Base-by-base conservation (phyloP, 2,888 invertebrate species). In the Ashinkailepas kermadecensis region DNA sequence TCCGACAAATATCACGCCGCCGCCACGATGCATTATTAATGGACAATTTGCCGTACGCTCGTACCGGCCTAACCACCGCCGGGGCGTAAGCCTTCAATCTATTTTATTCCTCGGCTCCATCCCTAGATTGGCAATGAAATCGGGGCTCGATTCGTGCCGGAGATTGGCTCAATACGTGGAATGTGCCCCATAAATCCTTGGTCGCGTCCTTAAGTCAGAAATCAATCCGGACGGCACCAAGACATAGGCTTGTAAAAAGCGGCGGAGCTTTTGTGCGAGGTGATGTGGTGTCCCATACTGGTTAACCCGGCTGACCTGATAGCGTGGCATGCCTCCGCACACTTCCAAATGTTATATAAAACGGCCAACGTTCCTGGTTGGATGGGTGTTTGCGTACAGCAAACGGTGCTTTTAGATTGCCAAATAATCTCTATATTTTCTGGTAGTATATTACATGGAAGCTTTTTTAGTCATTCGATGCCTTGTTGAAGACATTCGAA, bases 81-180 rank as follows among this genome's bases (percentile, higher is more conserved):
- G 21, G 70, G 70, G 12, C 39, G 39, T 65, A 65, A 39, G 70
- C 70, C 70, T 39, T 39, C 70, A 70, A 70, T 70, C 70, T 39
- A 70, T 70, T 39, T 25, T 70, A 39, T 70, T 70, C 70, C 70
- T 25, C 21, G 39, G 70, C 70, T 39, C 70, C 70, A 70, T 39
- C 70, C 70, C 70, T 39, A 70, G 70, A 70, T 70, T 70, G 70
- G 70, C 70, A 70, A 70, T 70, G 70, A 70, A 70, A 39, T 25
- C 70, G 70, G 13, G 39, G 12, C 39, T 39, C 70, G 70, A 70
- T 70, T 70, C 70, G 13, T 39, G 39, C 70, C 12, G 39, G 39
- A 70, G 70, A 70, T 70, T 70, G 70, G 39, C 39, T 70, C 70
- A 70, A 70, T 70, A 65, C 65, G 65, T 9, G 18, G 65, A 65